Evolutionary conservation across 2,113 vertebrate species (phyloP), one percentile per base, ranked within the genome.

Genomic region (Garra rufa): DNA sequence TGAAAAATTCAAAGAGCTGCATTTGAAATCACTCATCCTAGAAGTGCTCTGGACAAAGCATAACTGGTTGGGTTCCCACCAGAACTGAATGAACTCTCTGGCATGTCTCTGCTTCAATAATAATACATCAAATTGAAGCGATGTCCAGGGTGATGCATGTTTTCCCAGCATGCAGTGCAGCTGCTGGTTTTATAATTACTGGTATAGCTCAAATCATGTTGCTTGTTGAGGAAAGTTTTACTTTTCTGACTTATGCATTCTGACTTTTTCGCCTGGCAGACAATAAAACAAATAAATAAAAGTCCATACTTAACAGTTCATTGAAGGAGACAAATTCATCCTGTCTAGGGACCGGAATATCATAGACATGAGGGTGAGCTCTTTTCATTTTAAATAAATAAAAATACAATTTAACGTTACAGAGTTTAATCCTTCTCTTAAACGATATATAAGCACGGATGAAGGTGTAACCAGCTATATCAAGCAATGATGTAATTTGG

Each of bases 51-150:
- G 71, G 43, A 74, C 71, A 74, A 28, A 46, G 43, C 21, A 46
- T 10, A 74, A 48, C 24, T 74, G 43, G 5, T 74, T 48, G 43
- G 24, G 44, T 46, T 74, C 43, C 71, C 43, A 74, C 41, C 71
- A 74, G 21, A 74, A 74, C 21, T 14, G 71, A 74, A 48, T 74
- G 14, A 75, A 75, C 71, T 75, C 3, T 5, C 13, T 74, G 44
- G 71, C 71, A 75, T 15, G 44, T 75, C 71, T 75, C 44, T 75
- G 71, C 71, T 21, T 75, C 71, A 75, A 26, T 75, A 75, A 75
- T 28, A 75, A 50, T 75, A 46, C 43, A 75, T 75, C 71, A 75
- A 15, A n/a, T 13, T 26, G 5, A 48, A 75, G 24, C 6, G 44
- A 50, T 75, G 71, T 75, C 24, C 71, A 48, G 44, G 13, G 44